Evolutionary conservation across 2,888 invertebrate genomes (phyloP).

Genomic region (Spilosoma lubricipeda): DNA sequence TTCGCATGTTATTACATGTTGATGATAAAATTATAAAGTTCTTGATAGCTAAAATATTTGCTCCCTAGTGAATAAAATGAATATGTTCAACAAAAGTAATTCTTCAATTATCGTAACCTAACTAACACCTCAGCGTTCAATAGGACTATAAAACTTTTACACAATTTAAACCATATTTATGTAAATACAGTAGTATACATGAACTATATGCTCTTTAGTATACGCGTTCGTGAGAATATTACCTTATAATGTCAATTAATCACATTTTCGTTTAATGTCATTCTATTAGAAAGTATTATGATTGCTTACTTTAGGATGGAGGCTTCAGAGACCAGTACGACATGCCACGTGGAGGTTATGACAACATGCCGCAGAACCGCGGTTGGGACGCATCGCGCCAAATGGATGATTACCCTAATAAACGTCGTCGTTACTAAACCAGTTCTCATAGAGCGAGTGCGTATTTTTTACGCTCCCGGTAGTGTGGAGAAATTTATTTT

Average conservation of each 20-base stretch:
- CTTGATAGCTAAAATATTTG: slow-evolving; percentile 34
- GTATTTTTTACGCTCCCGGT: slow-evolving; percentile 34
- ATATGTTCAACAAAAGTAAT: slow-evolving; percentile 3
- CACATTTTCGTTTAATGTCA: slow-evolving; percentile 45
- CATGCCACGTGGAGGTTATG: slow-evolving; percentile 80
- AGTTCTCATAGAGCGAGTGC: slow-evolving; percentile 35
- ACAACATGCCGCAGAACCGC: slow-evolving; percentile 83
- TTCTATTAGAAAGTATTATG: slow-evolving; percentile 82
- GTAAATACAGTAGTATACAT: slow-evolving; percentile 4
- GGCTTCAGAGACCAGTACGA: slow-evolving; percentile 86
- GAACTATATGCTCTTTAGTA: background rate
- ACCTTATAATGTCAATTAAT: slow-evolving; percentile 19
- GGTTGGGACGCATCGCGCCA: slow-evolving; percentile 86
- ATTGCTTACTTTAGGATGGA: slow-evolving; percentile 84
- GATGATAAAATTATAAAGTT: background rate
- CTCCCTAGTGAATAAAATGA: slow-evolving; percentile 47
- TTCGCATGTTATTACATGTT: background rate
- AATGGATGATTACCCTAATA: slow-evolving; percentile 88
- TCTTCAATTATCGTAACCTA: background rate
- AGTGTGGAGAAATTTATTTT: slow-evolving; percentile 31
- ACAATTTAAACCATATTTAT: slow-evolving; percentile 8
- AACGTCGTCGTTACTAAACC: slow-evolving; percentile 88
- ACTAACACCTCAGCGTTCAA: background rate
- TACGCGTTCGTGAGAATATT: background rate
- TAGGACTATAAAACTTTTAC: background rate